A percentile compares a stretch with the other conserved stretches of the same genome.
Evolutionary conservation across 2,113 vertebrate species (phyloP).

Genomic region (Cettia cetti): DNA sequence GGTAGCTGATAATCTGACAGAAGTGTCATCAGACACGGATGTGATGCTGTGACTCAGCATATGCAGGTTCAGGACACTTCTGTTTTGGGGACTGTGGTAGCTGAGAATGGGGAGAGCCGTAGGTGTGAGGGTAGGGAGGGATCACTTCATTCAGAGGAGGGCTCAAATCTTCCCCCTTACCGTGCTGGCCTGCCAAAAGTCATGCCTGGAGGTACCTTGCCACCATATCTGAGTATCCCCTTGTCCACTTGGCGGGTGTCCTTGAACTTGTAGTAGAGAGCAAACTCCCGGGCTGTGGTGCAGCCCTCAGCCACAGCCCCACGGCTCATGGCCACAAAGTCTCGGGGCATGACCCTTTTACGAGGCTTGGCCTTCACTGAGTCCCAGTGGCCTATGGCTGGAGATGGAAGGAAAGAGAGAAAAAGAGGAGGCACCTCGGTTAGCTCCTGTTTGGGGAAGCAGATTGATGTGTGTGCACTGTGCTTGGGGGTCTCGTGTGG

Average conservation of each 20-base stretch:
- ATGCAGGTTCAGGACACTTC: neutral
- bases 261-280: slow-evolving; percentile 74
- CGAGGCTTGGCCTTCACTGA: neutral
- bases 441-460: neutral
- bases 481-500: neutral
- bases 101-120: neutral
- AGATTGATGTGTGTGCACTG: fast-evolving
- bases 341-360: neutral
- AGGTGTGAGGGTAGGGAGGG: neutral
- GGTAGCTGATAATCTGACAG: neutral
- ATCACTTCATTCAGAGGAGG: neutral
- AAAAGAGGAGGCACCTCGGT: fast-evolving
- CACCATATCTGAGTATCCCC: neutral
- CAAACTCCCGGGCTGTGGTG: slow-evolving; percentile 74
- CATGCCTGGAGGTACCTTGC: slow-evolving; percentile 31
- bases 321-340: slow-evolving; percentile 81
- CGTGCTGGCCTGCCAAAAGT: slow-evolving; percentile 71
- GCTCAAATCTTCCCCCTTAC: slow-evolving; percentile 59
- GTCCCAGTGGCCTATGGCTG: slow-evolving; percentile 83
- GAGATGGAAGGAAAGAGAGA: neutral
- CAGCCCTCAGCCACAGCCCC: slow-evolving; percentile 76
- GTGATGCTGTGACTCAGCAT: neutral
- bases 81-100: neutral
- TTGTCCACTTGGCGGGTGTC: slow-evolving; percentile 36
- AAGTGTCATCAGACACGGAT: neutral